Evolutionary conservation across 2,888 invertebrate species (phyloP).

Genomic region (Colletes collaris): DNA sequence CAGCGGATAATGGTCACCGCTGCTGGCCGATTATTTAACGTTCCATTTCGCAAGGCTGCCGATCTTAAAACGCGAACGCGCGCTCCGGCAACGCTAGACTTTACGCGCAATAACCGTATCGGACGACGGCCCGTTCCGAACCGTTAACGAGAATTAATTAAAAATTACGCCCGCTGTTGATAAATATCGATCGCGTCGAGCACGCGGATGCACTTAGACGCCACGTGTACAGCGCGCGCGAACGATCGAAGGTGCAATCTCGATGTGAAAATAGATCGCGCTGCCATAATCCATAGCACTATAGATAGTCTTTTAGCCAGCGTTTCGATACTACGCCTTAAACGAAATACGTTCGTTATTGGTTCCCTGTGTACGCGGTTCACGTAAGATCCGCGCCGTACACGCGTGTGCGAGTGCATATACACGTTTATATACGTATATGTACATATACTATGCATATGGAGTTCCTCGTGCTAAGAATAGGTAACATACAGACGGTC

Average conservation of each 20-base stretch:
- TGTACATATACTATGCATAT: conserved; percentile 68
- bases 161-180: background rate
- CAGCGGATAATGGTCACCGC: conserved; percentile 48
- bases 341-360: conserved; percentile 65
- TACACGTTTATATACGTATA: conserved; percentile 42
- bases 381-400: conserved; percentile 56
- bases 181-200: background rate
- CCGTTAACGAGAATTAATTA: conserved; percentile 1
- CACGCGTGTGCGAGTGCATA: conserved; percentile 30
- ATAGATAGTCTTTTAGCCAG: conserved; percentile 12
- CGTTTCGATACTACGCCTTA: conserved; percentile 37
- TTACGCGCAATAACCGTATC: background rate
- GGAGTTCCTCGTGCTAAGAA: conserved; percentile 78
- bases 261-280: conserved; percentile 19
- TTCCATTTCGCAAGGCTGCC: conserved; percentile 32
- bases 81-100: background rate
- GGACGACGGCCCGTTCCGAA: background rate
- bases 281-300: no score
- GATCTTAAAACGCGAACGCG: background rate
- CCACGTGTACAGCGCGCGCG: background rate
- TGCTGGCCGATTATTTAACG: conserved; percentile 45
- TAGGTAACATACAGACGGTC: conserved; percentile 79
- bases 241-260: conserved; percentile 13
- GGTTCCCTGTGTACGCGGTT: conserved; percentile 54
- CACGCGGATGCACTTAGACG: background rate